Percentiles rank a stretch among this genome's conserved stretches.
These are phyloP conservation scores for Geotrypetes seraphini DNA, from an alignment of 2,797 vertebrate species.

Conservation along the genomic window DNA sequence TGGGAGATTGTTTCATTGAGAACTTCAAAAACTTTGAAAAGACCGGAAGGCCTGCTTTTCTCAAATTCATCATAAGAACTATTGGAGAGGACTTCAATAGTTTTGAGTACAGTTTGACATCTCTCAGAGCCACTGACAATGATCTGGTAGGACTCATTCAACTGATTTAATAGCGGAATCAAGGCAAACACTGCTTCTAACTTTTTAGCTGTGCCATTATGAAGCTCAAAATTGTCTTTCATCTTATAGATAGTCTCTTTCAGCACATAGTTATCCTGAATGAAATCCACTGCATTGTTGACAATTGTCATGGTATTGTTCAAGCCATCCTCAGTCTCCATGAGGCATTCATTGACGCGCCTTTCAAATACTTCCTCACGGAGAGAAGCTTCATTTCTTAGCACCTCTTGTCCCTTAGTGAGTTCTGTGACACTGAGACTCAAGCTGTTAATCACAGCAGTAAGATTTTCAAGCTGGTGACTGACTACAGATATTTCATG, in stretches of 20 bases:
- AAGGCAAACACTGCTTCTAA: slow-evolving; percentile 36
- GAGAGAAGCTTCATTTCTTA: slow-evolving; percentile 42
- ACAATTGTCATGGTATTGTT: slow-evolving; percentile 60
- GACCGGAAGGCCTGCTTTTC: slow-evolving; percentile 5
- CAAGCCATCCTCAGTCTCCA: slow-evolving; percentile 57
- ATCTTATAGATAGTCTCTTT: slow-evolving; percentile 21
- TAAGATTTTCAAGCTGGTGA: slow-evolving; percentile 44
- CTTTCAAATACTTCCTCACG: slow-evolving; percentile 36
- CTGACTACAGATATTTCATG: slow-evolving; percentile 24
- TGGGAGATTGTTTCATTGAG: slow-evolving; percentile 34
- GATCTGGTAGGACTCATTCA: slow-evolving; percentile 48
- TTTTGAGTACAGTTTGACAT: slow-evolving; percentile 19
- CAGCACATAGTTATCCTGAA: slow-evolving; percentile 51
- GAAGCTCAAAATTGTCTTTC: slow-evolving; percentile 19
- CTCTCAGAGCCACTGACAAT: slow-evolving; percentile 27
- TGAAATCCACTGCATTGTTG: slow-evolving; percentile 55
- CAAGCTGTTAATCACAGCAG: slow-evolving; percentile 23
- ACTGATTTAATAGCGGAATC: slow-evolving; percentile 32
- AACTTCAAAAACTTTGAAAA: slow-evolving; percentile 33
- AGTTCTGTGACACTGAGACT: slow-evolving; percentile 37
- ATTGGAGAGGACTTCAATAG: slow-evolving; percentile 11
- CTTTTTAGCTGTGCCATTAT: slow-evolving; percentile 30
- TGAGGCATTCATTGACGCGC: slow-evolving; percentile 34
- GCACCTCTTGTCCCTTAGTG: slow-evolving; percentile 34
- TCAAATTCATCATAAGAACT: slow-evolving; percentile 2